Evolutionary conservation across 2,888 invertebrate genomes (phyloP).

Genomic region (Priocnemis perturbator): DNA sequence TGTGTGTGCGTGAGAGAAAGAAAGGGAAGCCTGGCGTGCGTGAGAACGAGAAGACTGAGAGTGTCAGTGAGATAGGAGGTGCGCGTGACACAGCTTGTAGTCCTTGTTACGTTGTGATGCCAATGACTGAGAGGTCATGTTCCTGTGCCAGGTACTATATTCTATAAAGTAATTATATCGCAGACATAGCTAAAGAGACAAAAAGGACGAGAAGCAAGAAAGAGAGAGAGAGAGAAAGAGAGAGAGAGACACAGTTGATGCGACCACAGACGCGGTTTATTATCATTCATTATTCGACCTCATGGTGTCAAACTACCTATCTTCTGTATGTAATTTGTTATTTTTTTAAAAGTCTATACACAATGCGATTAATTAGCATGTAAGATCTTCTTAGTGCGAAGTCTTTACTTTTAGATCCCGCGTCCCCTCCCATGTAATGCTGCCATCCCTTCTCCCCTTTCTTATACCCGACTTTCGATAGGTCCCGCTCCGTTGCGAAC

Average conservation of each 20-base stretch:
- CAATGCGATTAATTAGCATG: slow-evolving; percentile 68
- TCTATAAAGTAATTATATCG: slow-evolving; percentile 67
- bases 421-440: slow-evolving; percentile 11
- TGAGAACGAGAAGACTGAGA: slow-evolving; percentile 14
- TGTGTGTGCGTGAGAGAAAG: neutral
- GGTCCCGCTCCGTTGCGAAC: neutral
- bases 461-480: neutral
- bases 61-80: slow-evolving; percentile 33
- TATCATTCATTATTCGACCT: slow-evolving; percentile 64
- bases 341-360: slow-evolving; percentile 75
- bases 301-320: slow-evolving; percentile 67
- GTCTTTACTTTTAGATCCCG: slow-evolving; percentile 23
- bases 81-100: slow-evolving; percentile 72
- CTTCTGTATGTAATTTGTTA: slow-evolving; percentile 74
- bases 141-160: slow-evolving; percentile 75
- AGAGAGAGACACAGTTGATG: slow-evolving; percentile 23
- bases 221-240: slow-evolving; percentile 25
- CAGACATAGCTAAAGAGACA: slow-evolving; percentile 60
- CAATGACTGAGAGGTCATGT: slow-evolving; percentile 75
- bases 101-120: slow-evolving; percentile 75
- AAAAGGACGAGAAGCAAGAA: slow-evolving; percentile 5
- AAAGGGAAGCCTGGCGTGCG: slow-evolving; percentile 4
- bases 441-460: slow-evolving; percentile 7
- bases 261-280: slow-evolving; percentile 41
- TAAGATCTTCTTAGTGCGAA: slow-evolving; percentile 55